Evolutionary conservation across 2,113 vertebrate species (phyloP), one percentile per base, ranked within the genome.

Genomic region (Sclerurus mexicanus): DNA sequence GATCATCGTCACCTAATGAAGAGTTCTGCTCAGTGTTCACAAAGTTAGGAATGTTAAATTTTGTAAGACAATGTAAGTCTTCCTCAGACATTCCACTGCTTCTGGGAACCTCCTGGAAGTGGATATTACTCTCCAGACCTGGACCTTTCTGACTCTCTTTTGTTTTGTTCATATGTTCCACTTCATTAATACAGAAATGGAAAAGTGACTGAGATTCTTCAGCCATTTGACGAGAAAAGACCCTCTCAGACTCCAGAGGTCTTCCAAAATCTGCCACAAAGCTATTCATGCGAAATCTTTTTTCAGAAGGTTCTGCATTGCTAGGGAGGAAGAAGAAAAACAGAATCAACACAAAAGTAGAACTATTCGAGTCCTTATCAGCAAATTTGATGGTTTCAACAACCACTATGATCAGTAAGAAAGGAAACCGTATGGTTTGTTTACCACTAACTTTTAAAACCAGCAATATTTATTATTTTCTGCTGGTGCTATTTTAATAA

Each of bases 41-140:
- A 39, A 99, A 99, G 91, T 99, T 99, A 9, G 99, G 99, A 90
- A 99, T 99, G 96, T 99, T 98, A 89, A 99, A 99, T 84, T 99
- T 98, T 64, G 98, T 96, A 55, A 98, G 97, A 83, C 97, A 97
- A 39, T 93, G 97, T 19, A 98, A 63, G 75, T 98, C 97, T 93
- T 98, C 95, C 63, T 97, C 97, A 42, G 91, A 87, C 28, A 10
- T 94, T 92, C 81, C 85, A 12, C 81, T 46, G 58, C 93, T 97
- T 74, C 94, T 74, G 87, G 94, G 78, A 91, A 89, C 85, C 73
- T 97, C 98, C 58, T 97, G 98, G 63, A 97, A 94, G 14, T 82
- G 78, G 56, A 59, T 94, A 16, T 90, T 82, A 13, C 87, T 96
- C 64, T 97, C 97, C 24, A 96, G 58, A 74, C 71, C 89, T 17